A percentile compares a stretch with the other conserved stretches of the same genome.
Conservation (phyloP, 1,140 invertebrate species). For the Eciton burchellii region DNA sequence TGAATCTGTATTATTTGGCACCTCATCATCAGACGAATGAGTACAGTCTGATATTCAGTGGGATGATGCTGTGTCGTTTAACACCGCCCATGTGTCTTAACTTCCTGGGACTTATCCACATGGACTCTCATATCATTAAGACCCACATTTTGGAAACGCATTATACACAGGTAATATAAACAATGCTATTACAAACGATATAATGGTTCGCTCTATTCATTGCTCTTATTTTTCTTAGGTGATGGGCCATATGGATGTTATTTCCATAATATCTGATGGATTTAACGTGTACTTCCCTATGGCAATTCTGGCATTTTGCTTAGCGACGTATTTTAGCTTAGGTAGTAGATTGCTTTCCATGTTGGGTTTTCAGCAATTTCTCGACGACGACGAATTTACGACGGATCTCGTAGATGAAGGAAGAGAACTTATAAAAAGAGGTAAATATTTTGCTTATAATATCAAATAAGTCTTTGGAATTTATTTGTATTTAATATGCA, state of each 20-base stretch:
- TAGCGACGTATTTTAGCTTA: constrained; percentile 98
- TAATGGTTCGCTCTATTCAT: neutral
- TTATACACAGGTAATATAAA: constrained; percentile 91
- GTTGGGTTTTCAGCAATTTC: constrained; percentile 98
- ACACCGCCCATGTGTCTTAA: constrained; percentile 99
- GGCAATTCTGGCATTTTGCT: constrained; percentile 96
- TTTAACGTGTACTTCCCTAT: constrained; percentile 99
- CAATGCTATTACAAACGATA: constrained; percentile 4
- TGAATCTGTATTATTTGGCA: constrained; percentile 99
- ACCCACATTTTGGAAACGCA: constrained; percentile 92
- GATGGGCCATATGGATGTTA: constrained; percentile 99
- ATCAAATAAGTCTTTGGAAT: neutral
- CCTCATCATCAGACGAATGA: constrained; percentile 99
- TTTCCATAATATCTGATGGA: constrained; percentile 98
- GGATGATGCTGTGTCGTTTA: constrained; percentile 98
- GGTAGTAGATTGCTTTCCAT: constrained; percentile 94
- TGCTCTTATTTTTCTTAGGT: constrained; percentile 88
- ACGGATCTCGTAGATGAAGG: constrained; percentile 97
- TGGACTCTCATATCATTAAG: constrained; percentile 98
- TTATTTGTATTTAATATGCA: neutral
- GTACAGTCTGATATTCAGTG: constrained; percentile 99
- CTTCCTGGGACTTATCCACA: constrained; percentile 98
- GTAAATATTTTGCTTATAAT: constrained; percentile 84
- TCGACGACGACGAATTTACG: constrained; percentile 96
- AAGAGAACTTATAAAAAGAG: constrained; percentile 94